A percentile compares a stretch with the other conserved stretches of the same genome.
Conservation (phyloP, 2,888 invertebrate species). For the Cheiracanthium punctorium region DNA sequence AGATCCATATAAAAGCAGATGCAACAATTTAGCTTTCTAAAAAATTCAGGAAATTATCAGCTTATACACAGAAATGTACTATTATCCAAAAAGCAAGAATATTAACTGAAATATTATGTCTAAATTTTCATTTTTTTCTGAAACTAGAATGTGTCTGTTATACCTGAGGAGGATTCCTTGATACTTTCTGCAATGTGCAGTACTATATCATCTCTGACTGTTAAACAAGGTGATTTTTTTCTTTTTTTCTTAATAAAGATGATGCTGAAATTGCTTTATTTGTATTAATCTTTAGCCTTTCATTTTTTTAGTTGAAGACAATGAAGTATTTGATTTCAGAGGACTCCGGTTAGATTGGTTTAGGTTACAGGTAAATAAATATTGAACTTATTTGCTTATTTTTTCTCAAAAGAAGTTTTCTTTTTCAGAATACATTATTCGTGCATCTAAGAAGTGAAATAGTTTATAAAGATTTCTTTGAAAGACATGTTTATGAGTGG, state of each 20-base stretch:
- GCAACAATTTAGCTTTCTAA: no score
- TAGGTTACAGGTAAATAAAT: conserved; percentile 83
- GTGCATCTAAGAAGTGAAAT: not conserved
- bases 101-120: no score
- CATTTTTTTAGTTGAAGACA: conserved; percentile 86
- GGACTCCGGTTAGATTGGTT: conserved; percentile 98
- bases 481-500: no score
- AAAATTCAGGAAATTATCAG: no score
- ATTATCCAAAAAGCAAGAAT: no score
- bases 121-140: no score
- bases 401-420: no score
- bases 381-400: not conserved
- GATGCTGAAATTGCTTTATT: not conserved
- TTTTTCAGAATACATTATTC: no score
- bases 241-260: no score
- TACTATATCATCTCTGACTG: conserved; percentile 88
- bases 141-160: conserved; percentile 73
- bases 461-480: no score
- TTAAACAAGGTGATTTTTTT: conserved; percentile 83
- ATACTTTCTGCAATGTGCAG: conserved; percentile 94
- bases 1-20: no score
- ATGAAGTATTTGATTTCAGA: conserved; percentile 95
- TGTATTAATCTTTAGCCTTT: not conserved
- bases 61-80: no score
- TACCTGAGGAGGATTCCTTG: conserved; percentile 94